phyloP scores from a whole-genome alignment of 2,113 vertebrate genomes.

The Pangasianodon gigas region DNA sequence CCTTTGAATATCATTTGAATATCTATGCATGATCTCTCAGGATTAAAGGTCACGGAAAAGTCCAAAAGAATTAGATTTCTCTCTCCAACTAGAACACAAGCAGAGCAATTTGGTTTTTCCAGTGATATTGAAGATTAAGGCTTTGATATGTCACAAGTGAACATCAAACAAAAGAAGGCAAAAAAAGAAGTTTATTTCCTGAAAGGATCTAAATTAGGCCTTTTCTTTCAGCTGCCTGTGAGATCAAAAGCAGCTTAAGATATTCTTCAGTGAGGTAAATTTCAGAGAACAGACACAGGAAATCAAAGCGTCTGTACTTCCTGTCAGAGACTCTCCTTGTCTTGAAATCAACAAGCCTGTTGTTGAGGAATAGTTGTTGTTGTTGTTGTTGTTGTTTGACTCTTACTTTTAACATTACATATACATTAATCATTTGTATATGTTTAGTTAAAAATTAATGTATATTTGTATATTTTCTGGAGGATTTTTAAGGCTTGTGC shows the following conservation, averaged over 20 bases:
- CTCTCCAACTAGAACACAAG: background rate
- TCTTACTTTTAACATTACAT: background rate
- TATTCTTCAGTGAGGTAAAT: conserved; percentile 37
- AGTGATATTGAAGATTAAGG: conserved; percentile 34
- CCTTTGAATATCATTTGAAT: background rate
- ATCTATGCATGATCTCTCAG: background rate
- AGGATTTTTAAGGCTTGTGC: background rate
- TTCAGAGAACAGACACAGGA: conserved; percentile 17
- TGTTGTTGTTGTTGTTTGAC: no score
- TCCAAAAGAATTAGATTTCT: conserved; percentile 24
- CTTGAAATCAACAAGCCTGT: background rate
- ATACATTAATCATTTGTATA: background rate
- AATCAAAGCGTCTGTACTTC: conserved; percentile 9
- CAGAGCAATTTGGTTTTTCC: conserved; percentile 36
- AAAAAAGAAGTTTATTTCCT: conserved; percentile 43
- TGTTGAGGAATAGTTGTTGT: background rate
- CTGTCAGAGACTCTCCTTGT: background rate
- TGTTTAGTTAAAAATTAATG: background rate
- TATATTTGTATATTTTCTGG: background rate
- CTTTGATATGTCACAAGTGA: conserved; percentile 49
- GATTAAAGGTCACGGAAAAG: conserved; percentile 31
- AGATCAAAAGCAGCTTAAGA: conserved; percentile 53
- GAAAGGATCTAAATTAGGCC: conserved; percentile 44
- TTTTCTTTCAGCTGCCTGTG: conserved; percentile 22
- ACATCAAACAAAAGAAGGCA: conserved; percentile 47